phyloP scores from a whole-genome alignment of 2,113 vertebrate species.

The Limnothrissa miodon region DNA sequence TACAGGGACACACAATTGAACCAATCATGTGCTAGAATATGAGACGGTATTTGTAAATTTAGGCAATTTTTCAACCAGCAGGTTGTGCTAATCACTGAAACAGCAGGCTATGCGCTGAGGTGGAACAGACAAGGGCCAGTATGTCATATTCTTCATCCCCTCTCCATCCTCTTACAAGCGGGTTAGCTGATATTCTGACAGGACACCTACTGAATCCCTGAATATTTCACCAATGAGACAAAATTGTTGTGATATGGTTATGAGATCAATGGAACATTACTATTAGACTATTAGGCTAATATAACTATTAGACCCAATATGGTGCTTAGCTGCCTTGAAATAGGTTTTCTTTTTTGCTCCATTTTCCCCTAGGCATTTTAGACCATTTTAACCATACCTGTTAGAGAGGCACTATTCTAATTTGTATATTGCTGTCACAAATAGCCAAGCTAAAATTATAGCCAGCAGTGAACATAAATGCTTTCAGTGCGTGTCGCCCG shows the following conservation, averaged over 20 bases:
- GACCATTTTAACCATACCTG: background rate
- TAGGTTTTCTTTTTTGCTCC: background rate
- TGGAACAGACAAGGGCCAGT: background rate
- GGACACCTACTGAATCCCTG: background rate
- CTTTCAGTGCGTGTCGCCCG: slow-evolving; percentile 1
- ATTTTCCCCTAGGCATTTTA: background rate
- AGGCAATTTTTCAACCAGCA: background rate
- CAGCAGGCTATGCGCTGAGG: background rate
- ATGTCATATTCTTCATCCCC: background rate
- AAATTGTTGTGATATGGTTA: background rate
- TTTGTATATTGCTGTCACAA: slow-evolving; percentile 9
- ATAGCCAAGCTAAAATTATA: background rate
- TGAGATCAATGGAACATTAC: background rate
- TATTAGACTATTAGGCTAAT: too few relatives aligned
- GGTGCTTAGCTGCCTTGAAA: background rate
- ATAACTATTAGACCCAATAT: background rate
- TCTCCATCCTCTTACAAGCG: background rate
- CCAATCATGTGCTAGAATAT: too few relatives aligned
- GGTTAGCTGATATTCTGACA: background rate
- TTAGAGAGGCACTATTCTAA: background rate
- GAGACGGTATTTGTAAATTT: background rate
- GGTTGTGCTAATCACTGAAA: background rate
- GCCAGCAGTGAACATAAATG: background rate
- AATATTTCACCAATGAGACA: background rate
- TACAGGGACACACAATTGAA: background rate